Conservation (phyloP, 2,888 invertebrate genomes). For the Limulus polyphemus region DNA sequence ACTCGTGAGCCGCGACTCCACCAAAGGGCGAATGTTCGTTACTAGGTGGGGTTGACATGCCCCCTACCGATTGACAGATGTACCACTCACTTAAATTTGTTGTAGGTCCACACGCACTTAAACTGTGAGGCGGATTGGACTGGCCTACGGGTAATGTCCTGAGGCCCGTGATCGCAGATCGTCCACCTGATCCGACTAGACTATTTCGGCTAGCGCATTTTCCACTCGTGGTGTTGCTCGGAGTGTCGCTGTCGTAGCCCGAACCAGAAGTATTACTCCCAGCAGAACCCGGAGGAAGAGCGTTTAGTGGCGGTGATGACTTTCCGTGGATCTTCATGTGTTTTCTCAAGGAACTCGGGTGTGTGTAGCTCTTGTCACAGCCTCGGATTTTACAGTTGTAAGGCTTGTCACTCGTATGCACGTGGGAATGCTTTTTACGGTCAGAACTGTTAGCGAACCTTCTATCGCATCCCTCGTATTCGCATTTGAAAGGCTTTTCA, state of each 20-base stretch:
- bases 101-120: neutral
- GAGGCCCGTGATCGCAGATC: no score
- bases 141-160: no score
- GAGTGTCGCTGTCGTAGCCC: no score
- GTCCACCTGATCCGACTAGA: no score
- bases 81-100: constrained; percentile 67
- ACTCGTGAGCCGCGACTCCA: no score
- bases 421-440: constrained; percentile 98
- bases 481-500: constrained; percentile 98
- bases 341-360: constrained; percentile 92
- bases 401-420: constrained; percentile 97
- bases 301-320: no score
- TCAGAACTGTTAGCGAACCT: constrained; percentile 98
- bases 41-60: constrained; percentile 50
- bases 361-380: constrained; percentile 99
- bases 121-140: no score
- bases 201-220: no score
- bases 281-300: no score
- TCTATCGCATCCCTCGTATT: constrained; percentile 92
- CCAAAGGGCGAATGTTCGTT: constrained; percentile 50
- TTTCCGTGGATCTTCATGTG: constrained; percentile 70
- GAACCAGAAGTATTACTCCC: no score
- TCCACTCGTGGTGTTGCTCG: no score
- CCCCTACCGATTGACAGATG: constrained; percentile 52
- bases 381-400: constrained; percentile 94